Evolutionary conservation across 2,113 vertebrate species (phyloP).

Genomic region (Gymnarchus niloticus): DNA sequence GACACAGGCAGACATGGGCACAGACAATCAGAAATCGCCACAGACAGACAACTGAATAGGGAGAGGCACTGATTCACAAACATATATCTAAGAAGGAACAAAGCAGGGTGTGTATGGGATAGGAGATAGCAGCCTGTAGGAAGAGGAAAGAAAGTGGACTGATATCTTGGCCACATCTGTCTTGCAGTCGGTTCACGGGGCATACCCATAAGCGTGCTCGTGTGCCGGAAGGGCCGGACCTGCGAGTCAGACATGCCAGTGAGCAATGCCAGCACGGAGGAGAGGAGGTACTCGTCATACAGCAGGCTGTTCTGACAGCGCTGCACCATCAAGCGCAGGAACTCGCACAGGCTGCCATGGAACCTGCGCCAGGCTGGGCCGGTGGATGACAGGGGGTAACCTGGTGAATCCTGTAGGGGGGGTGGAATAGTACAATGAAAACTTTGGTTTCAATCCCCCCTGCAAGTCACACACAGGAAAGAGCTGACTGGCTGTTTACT

Average conservation of each 20-base stretch:
- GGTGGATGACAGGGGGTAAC: slow-evolving; percentile 67
- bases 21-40: too few species aligned
- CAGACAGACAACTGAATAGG: background rate
- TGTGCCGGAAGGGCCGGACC: slow-evolving; percentile 84
- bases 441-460: background rate
- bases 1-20: background rate
- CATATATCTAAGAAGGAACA: background rate
- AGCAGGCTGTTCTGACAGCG: slow-evolving; percentile 67
- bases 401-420: slow-evolving; percentile 12
- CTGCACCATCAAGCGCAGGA: slow-evolving; percentile 58
- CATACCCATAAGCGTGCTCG: slow-evolving; percentile 80
- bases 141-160: background rate
- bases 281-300: slow-evolving; percentile 75
- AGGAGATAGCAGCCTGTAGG: background rate
- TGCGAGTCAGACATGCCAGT: slow-evolving; percentile 81
- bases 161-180: background rate
- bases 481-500: background rate
- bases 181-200: too few species aligned
- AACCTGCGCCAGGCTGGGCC: slow-evolving; percentile 66
- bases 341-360: slow-evolving; percentile 66
- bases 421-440: background rate
- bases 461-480: background rate
- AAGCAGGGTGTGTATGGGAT: background rate
- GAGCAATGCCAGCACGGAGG: slow-evolving; percentile 69
- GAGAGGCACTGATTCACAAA: background rate